A percentile compares a stretch with the other conserved stretches of the same genome.
These are phyloP conservation scores for Chloroceryle inda DNA, from an alignment of 2,797 vertebrate species.

Conservation along the genomic window DNA sequence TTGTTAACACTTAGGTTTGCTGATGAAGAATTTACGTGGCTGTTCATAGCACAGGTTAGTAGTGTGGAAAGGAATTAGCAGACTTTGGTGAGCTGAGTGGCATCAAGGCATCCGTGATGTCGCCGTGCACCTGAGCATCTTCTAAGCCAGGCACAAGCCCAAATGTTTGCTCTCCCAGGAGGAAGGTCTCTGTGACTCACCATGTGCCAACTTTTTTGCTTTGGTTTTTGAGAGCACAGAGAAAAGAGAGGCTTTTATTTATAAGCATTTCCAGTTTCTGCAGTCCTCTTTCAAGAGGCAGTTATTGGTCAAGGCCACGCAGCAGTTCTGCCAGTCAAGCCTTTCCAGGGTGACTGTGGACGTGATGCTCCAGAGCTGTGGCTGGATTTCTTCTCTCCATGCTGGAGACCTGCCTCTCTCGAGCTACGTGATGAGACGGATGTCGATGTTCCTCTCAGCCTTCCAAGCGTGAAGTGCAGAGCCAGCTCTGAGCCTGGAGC, in stretches of 20 bases:
- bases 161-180: background rate
- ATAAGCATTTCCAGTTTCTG: background rate
- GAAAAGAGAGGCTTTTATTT: background rate
- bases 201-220: background rate
- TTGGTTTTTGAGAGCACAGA: background rate
- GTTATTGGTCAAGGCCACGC: background rate
- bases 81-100: background rate
- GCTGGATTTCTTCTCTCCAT: background rate
- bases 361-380: background rate
- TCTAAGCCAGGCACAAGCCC: background rate
- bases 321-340: rapidly evolving
- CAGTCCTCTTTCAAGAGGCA: background rate
- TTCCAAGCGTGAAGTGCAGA: conserved; percentile 47
- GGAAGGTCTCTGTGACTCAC: background rate
- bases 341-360: background rate
- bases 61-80: background rate
- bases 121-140: rapidly evolving
- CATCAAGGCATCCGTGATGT: background rate
- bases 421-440: conserved; percentile 37
- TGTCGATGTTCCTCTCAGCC: conserved; percentile 35
- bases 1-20: background rate
- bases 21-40: background rate
- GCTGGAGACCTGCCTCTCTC: background rate
- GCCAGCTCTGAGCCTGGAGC: conserved; percentile 31
- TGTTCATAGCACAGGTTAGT: background rate